These are phyloP conservation scores for Setophaga kirtlandii DNA, from an alignment of 2,113 vertebrate genomes.

Conservation along the genomic window DNA sequence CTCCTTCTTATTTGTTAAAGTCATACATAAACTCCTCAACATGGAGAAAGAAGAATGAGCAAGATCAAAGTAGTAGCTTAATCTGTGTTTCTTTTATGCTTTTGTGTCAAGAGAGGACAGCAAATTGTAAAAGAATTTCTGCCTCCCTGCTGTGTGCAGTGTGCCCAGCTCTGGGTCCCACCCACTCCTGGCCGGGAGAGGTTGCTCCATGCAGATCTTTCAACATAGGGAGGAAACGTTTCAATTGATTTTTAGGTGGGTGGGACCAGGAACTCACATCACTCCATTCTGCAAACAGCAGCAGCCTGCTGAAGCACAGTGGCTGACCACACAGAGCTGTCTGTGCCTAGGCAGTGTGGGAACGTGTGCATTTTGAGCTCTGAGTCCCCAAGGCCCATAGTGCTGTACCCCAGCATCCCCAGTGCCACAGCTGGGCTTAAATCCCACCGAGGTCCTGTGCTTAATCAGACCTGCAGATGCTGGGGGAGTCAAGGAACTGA, in stretches of 20 bases:
- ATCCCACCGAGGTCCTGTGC: background rate
- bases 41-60: background rate
- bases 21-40: background rate
- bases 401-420: background rate
- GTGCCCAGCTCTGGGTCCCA: rapidly evolving
- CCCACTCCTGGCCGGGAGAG: background rate
- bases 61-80: background rate
- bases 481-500: background rate
- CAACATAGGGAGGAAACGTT: conserved; percentile 12
- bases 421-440: background rate
- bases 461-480: background rate
- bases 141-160: background rate
- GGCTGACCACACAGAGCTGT: background rate
- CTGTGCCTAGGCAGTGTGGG: background rate
- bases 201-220: background rate
- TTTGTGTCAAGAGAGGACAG: background rate
- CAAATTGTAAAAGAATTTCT: background rate
- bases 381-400: background rate
- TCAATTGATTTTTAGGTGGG: conserved; percentile 16
- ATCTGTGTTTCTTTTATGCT: background rate
- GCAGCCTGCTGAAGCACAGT: background rate
- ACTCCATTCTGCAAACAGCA: background rate
- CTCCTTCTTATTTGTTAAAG: background rate
- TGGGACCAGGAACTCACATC: background rate
- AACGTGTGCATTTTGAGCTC: background rate